Evolutionary conservation across 2,797 vertebrate species (phyloP), one percentile per base, ranked within the genome.

Genomic region (Micropoecilia bifurca): DNA sequence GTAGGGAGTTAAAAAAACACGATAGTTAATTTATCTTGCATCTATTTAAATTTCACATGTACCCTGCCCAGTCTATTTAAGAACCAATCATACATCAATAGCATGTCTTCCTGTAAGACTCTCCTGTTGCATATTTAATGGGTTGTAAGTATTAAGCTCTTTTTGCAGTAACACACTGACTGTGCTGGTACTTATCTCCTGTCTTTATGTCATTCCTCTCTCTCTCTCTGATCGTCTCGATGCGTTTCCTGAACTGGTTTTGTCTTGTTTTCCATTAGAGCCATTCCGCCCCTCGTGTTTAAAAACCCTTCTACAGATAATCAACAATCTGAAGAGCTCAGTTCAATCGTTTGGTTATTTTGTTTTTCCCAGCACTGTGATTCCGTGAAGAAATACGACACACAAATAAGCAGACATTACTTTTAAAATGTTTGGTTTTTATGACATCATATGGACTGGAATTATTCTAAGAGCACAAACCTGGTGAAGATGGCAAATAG

Each of bases 71-170:
- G 28, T 73, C 46, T 45, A 68, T 68, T 39, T 68, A 68, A 68
- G 33, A 68, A 41, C 41, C 68, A 71, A n/a, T 45, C 68, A 45
- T 16, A 71, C 41, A 71, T 71, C 68, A 45, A 71, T 45, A 45
- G 28, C 68, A 71, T 6, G 12, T 16, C 68, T 71, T 71, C 68
- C 68, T 45, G 68, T 71, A 71, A 71, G 41, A 10, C 39, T 7
- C 25, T 45, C 68, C 41, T 71, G 41, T 25, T 71, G 68, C 68
- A 45, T 71, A 6, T 45, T 71, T 71, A 71, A 71, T 71, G 68
- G 28, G 41, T 41, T 45, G 68, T 14, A 45, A 45, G 68, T 46
- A 71, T 71, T 71, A 43, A 69, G 25, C 68, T 45, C 41, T 45
- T 43, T 50, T 39, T 69, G 41, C 66, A 43, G 33, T 69, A 69